Conservation (phyloP, 2,797 vertebrate genomes). For the Arctocebus calabarensis region DNA sequence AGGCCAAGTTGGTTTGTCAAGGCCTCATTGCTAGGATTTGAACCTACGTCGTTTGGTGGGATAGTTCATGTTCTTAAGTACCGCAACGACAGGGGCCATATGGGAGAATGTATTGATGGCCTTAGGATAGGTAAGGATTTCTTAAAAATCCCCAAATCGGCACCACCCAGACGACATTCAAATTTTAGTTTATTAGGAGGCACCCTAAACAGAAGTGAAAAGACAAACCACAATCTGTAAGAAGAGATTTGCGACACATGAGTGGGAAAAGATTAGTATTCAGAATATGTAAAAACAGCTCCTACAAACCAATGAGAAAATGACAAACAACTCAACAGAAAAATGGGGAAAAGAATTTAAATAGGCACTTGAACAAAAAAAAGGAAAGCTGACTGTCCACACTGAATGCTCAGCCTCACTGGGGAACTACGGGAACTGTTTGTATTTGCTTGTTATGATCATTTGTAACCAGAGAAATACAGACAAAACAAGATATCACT, state of each 20-base stretch:
- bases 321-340: neutral
- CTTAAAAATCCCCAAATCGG: neutral
- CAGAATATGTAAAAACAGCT: neutral
- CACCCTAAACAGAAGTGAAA: neutral
- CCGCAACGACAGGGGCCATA: neutral
- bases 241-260: neutral
- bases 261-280: neutral
- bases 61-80: neutral
- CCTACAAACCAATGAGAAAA: slow-evolving; percentile 15
- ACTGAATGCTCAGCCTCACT: neutral
- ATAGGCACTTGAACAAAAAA: neutral
- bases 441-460: neutral
- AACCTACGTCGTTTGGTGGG: neutral
- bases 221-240: neutral
- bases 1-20: neutral
- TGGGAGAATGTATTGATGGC: neutral
- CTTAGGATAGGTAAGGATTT: neutral
- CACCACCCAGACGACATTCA: neutral
- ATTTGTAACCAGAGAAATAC: neutral
- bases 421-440: neutral
- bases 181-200: slow-evolving; percentile 6
- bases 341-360: slow-evolving; percentile 38
- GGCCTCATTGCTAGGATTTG: neutral
- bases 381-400: neutral
- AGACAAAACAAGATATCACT: neutral